These are phyloP conservation scores for Pteromalus puparum DNA, from an alignment of 1,140 invertebrate genomes.

Conservation along the genomic window DNA sequence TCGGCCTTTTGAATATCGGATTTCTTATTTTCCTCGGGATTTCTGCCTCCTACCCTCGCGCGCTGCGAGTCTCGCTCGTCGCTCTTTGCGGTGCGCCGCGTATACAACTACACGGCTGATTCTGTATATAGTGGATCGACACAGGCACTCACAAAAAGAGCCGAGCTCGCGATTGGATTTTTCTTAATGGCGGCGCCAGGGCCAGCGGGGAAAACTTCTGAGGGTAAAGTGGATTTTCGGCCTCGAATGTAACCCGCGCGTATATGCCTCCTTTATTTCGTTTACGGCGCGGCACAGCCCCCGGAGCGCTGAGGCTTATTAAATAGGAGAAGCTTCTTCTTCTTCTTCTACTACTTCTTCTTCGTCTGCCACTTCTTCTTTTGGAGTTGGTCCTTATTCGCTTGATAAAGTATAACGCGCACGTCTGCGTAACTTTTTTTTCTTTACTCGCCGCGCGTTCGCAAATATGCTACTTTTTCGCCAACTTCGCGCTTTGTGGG, in stretches of 20 bases:
- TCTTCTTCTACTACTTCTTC: not conserved
- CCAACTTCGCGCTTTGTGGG: not conserved
- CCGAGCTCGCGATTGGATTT: conserved; percentile 30
- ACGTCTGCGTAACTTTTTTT: not conserved
- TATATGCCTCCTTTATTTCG: conserved; percentile 31
- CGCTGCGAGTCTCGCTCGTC: too few species aligned
- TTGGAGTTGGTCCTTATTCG: not conserved
- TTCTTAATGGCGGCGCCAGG: conserved; percentile 17
- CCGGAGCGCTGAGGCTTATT: conserved; percentile 10
- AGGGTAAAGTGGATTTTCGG: conserved; percentile 45
- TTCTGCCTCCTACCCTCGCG: not conserved
- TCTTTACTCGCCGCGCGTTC: not conserved
- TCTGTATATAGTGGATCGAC: not conserved
- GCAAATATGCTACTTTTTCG: not conserved
- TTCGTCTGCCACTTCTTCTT: not conserved
- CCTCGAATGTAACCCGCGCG: not conserved
- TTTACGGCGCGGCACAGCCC: not conserved
- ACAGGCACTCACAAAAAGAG: not conserved
- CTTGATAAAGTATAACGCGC: not conserved
- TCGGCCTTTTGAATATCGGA: conserved; percentile 46
- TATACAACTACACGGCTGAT: not conserved
- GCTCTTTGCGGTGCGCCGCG: not conserved
- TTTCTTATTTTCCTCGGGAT: conserved; percentile 38
- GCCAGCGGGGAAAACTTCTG: conserved; percentile 14
- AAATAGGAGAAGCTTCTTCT: conserved; percentile 28